Percentiles rank a stretch among this genome's conserved stretches.
These are phyloP conservation scores for Oegoconia quadripuncta DNA, from an alignment of 2,888 invertebrate genomes.

Conservation along the genomic window DNA sequence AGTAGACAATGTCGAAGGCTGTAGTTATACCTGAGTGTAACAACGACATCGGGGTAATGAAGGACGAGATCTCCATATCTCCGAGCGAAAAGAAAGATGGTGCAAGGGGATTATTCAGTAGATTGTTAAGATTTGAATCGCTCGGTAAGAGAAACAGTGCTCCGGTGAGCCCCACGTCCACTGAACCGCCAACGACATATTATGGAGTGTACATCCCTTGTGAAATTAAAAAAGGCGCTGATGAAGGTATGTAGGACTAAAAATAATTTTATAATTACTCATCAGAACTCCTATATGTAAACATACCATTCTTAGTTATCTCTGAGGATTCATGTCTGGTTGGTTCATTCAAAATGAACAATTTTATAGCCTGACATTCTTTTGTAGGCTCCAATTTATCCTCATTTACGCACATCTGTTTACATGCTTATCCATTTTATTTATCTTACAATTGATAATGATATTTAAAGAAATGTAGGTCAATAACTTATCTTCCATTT, in stretches of 20 bases:
- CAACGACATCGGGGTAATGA: conserved; percentile 57
- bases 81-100: conserved; percentile 63
- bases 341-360: no score
- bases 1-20: conserved; percentile 67
- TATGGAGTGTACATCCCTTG: conserved; percentile 77
- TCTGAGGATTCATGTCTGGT: no score
- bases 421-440: no score
- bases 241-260: conserved; percentile 56
- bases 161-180: conserved; percentile 45
- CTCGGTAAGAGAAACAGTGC: conserved; percentile 44
- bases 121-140: conserved; percentile 58
- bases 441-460: no score
- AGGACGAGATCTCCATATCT: conserved; percentile 58
- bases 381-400: no score
- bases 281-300: no score
- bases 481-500: no score
- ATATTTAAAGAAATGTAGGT: no score
- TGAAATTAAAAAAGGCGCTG: conserved; percentile 71
- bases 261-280: neutral
- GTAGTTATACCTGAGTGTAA: conserved; percentile 61
- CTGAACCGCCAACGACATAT: conserved; percentile 54
- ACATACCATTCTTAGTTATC: no score
- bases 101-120: conserved; percentile 59
- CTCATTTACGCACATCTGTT: no score
- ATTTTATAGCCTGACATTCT: no score